These are phyloP conservation scores for Dufourea novaeangliae DNA, from an alignment of 1,140 invertebrate genomes.

Conservation along the genomic window DNA sequence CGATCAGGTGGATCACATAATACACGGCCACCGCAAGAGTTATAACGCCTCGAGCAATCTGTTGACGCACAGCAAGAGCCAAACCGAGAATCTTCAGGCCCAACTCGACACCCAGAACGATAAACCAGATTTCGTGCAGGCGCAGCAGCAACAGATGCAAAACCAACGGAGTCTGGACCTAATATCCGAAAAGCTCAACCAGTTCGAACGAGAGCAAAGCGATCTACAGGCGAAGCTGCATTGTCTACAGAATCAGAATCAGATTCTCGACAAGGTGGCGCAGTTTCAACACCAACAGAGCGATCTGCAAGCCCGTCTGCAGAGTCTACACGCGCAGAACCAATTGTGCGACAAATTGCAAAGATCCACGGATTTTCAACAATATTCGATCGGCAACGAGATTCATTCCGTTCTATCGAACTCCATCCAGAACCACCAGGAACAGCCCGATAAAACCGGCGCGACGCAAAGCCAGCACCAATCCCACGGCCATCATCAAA, in stretches of 20 bases:
- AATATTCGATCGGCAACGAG: slow-evolving; percentile 57
- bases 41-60: slow-evolving; percentile 67
- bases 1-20: slow-evolving; percentile 78
- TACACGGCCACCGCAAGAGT: slow-evolving; percentile 78
- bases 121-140: slow-evolving; percentile 54
- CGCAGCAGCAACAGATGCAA: slow-evolving; percentile 69
- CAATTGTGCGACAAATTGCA: slow-evolving; percentile 72
- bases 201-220: slow-evolving; percentile 78
- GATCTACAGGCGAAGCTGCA: slow-evolving; percentile 78
- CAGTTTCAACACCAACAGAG: slow-evolving; percentile 76
- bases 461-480: slow-evolving; percentile 47
- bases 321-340: slow-evolving; percentile 72
- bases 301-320: slow-evolving; percentile 75
- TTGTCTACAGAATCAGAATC: slow-evolving; percentile 79
- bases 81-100: slow-evolving; percentile 69
- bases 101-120: slow-evolving; percentile 65
- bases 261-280: slow-evolving; percentile 79
- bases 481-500: slow-evolving; percentile 71
- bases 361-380: slow-evolving; percentile 60
- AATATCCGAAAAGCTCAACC: slow-evolving; percentile 77
- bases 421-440: slow-evolving; percentile 68
- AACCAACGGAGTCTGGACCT: slow-evolving; percentile 78
- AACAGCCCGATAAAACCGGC: slow-evolving; percentile 55
- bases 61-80: slow-evolving; percentile 74
- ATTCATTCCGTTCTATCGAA: slow-evolving; percentile 64